These are phyloP conservation scores for Adoxophyes honmai DNA, from an alignment of 1,140 invertebrate species.

Conservation along the genomic window DNA sequence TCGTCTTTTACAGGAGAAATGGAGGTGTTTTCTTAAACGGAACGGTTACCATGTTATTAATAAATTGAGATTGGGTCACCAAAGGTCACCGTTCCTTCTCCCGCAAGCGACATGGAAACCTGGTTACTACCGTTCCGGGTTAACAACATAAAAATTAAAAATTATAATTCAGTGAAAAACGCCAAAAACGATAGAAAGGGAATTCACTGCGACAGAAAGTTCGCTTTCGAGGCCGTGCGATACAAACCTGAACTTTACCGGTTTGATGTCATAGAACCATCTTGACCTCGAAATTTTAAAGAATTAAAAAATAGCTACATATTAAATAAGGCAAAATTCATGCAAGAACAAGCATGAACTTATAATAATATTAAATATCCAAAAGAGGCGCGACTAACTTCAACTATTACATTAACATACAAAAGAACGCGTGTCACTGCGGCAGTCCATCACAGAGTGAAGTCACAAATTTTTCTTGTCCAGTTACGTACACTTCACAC, in stretches of 20 bases:
- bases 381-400: too few species aligned
- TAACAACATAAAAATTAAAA: neutral
- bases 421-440: too few species aligned
- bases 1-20: too few species aligned
- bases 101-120: neutral
- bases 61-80: conserved; percentile 1
- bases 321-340: conserved; percentile 53
- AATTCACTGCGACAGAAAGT: conserved; percentile 30
- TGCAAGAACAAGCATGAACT: conserved; percentile 45
- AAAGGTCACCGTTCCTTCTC: neutral
- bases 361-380: neutral
- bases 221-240: conserved; percentile 23
- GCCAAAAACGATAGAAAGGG: conserved; percentile 10
- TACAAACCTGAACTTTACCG: conserved; percentile 43
- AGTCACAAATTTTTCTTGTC: neutral
- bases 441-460: too few species aligned
- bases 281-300: conserved; percentile 46
- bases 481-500: conserved; percentile 10
- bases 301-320: conserved; percentile 68
- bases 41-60: too few species aligned
- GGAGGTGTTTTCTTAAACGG: too few species aligned
- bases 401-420: too few species aligned
- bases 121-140: neutral
- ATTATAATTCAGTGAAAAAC: conserved; percentile 5
- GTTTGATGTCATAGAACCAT: conserved; percentile 36